Evolutionary conservation across 2,888 invertebrate species (phyloP).

Genomic region (Drosophila yooni): DNA sequence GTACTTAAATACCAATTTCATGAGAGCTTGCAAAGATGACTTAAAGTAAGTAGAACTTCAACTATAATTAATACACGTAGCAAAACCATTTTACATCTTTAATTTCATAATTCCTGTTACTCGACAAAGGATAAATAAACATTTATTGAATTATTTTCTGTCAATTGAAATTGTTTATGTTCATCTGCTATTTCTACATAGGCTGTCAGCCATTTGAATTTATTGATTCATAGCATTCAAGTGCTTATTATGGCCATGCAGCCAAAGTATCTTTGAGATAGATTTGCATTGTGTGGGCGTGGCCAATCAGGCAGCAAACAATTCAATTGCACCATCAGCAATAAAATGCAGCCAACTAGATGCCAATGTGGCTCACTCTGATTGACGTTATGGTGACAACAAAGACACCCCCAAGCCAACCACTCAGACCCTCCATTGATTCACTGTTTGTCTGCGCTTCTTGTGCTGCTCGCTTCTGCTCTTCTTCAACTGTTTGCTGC

Average conservation of each 20-base stretch:
- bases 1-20: neutral
- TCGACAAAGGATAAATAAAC: neutral
- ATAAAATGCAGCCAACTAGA: constrained; percentile 45
- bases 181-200: neutral
- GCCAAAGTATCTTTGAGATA: constrained; percentile 36
- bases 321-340: constrained; percentile 72
- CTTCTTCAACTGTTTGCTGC: neutral
- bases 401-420: neutral
- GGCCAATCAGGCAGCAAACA: constrained; percentile 70
- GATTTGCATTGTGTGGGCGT: constrained; percentile 31
- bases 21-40: neutral
- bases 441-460: constrained; percentile 2
- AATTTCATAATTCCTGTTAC: neutral
- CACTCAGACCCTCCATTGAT: neutral
- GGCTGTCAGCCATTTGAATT: neutral
- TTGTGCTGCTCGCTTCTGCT: neutral
- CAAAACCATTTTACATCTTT: neutral
- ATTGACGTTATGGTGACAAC: constrained; percentile 64
- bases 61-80: neutral
- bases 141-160: neutral
- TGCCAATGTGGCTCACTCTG: constrained; percentile 52
- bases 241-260: constrained; percentile 6
- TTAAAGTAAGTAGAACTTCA: neutral
- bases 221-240: neutral
- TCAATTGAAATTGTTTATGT: neutral